Evolutionary conservation across 2,797 vertebrate species (phyloP).

Genomic region (Mionectes olivaceus): DNA sequence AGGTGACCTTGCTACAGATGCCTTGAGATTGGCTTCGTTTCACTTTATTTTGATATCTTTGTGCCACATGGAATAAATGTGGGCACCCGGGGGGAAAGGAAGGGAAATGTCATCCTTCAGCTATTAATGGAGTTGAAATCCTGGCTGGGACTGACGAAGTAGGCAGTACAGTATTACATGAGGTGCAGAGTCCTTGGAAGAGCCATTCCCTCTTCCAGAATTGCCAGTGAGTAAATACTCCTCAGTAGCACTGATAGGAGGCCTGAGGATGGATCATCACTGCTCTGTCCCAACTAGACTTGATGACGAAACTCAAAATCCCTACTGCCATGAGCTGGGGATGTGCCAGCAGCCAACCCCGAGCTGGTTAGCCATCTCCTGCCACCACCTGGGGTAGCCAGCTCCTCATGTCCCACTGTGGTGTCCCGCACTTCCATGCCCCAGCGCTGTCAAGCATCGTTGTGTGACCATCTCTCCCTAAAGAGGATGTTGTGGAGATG

Average conservation of each 20-base stretch:
- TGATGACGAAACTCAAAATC: neutral
- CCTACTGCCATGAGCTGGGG: neutral
- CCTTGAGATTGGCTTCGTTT: neutral
- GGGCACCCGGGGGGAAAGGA: neutral
- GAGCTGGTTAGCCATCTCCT: neutral
- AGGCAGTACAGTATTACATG: neutral
- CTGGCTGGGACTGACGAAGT: fast-evolving
- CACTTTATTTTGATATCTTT: neutral
- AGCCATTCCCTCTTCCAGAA: neutral
- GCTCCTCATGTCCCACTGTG: neutral
- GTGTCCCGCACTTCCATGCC: neutral
- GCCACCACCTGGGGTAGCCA: neutral
- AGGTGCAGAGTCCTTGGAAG: neutral
- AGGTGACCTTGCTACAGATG: neutral
- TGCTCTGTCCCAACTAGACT: neutral
- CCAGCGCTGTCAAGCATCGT: fast-evolving
- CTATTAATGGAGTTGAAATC: neutral
- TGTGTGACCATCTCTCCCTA: neutral
- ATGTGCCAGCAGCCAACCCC: neutral
- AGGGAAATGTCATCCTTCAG: neutral
- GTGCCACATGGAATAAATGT: neutral
- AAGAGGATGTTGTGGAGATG: fast-evolving
- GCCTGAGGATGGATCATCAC: neutral
- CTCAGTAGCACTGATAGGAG: neutral
- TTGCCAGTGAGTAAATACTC: neutral